These are phyloP conservation scores for Atlantisia rogersi DNA, from an alignment of 2,113 vertebrate species.

Conservation along the genomic window DNA sequence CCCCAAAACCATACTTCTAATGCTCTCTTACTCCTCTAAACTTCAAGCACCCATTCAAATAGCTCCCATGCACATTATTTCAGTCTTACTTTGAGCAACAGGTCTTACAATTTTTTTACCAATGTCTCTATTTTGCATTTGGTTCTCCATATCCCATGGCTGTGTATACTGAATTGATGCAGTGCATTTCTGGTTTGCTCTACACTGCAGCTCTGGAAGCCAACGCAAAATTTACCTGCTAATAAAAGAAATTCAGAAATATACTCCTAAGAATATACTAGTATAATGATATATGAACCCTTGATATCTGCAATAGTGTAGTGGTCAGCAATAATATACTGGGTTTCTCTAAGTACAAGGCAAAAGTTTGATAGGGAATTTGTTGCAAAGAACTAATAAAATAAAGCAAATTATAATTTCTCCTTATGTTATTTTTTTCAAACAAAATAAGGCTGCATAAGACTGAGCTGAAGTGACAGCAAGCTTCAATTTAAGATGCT, in stretches of 20 bases:
- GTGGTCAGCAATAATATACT: not conserved
- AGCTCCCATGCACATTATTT: not conserved
- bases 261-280: not conserved
- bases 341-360: not conserved
- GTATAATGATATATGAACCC: not conserved
- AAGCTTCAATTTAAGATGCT: slow-evolving; percentile 31
- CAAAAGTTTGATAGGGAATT: not conserved
- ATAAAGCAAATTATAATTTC: not conserved
- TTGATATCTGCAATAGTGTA: not conserved
- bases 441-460: not conserved
- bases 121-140: not conserved
- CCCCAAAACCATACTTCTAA: not conserved
- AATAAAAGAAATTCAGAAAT: not conserved
- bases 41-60: not conserved
- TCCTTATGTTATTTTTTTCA: not conserved
- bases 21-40: not conserved
- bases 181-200: not conserved
- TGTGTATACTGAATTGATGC: not conserved
- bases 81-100: not conserved
- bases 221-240: not conserved
- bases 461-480: not conserved
- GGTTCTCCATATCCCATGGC: not conserved
- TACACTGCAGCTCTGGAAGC: not conserved
- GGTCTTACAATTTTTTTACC: not conserved
- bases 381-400: not conserved